Evolutionary conservation across 2,113 vertebrate genomes (phyloP), one percentile per base, ranked within the genome.

Genomic region (Polyodon spathula): DNA sequence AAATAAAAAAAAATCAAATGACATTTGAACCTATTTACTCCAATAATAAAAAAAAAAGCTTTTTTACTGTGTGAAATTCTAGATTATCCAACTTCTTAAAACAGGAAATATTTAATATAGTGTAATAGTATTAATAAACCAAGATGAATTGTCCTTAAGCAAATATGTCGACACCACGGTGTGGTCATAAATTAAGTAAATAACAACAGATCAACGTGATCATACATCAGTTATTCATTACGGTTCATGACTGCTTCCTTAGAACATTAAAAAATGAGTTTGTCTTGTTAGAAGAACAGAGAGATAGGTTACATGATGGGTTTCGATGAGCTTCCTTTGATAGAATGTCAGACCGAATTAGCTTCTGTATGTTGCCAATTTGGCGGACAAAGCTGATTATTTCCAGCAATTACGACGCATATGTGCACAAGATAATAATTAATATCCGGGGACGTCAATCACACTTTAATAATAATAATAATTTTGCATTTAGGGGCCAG

Each of bases 351-450:
- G 86, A 93, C 90, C 90, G 91, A 95, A 97, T 98, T 95, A 96
- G 88, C 89, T 89, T 92, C 88, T 76, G 82, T 76, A 90, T 89
- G 88, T 92, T 84, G 87, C 89, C 86, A 84, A 86, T 91, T 93
- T 98, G 94, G 94, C 92, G 92, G 87, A 88, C 85, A 88, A 89
- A 79, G 78, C 88, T 81, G 85, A 87, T 90, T 91, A 92, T 91
- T 92, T 93, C 87, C 89, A 89, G 88, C 90, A 93, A 89, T 92
- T 92, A 86, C 83, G 78, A 81, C 82, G 81, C 95, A 95, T 94
- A 95, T 96, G 92, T 93, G 93, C 86, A 84, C 83, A 80, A 88
- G 90, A 94, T 95, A 91, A 92, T 91, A 94, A 93, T 96, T 95
- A 95, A 97, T 95, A 92, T 94, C 84, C 89, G 81, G 84, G 71